Percentiles rank a stretch among this genome's conserved stretches.
These are phyloP conservation scores for Amblyornis subalaris DNA, from an alignment of 2,113 vertebrate species.

Conservation along the genomic window DNA sequence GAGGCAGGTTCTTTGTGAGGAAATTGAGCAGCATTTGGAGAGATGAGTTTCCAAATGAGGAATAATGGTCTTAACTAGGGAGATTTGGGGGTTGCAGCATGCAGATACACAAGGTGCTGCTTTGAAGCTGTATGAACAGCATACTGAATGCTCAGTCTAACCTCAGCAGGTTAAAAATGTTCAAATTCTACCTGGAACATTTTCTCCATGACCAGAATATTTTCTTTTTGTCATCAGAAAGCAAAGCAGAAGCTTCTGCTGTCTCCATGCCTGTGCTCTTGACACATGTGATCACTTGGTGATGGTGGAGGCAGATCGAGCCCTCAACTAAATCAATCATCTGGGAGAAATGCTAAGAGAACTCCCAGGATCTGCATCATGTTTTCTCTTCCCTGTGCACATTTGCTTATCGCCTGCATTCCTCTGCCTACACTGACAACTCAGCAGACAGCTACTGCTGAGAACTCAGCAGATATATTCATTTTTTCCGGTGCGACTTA, in stretches of 20 bases:
- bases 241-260: background rate
- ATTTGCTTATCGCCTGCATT: background rate
- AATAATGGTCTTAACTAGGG: background rate
- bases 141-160: background rate
- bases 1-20: background rate
- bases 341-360: background rate
- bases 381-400: background rate
- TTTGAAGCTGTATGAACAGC: background rate
- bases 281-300: fast-evolving
- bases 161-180: background rate
- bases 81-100: background rate
- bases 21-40: background rate
- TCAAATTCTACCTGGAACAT: background rate
- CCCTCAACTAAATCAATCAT: background rate
- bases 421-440: background rate
- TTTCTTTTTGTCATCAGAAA: background rate
- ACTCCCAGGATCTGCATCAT: background rate
- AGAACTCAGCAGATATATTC: background rate
- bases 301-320: background rate
- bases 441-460: background rate
- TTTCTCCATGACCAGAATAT: background rate
- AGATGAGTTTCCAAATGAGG: background rate
- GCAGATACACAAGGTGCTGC: fast-evolving
- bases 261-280: background rate
- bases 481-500: background rate